Evolutionary conservation across 1,140 invertebrate species (phyloP).

Genomic region (Ceratosolen solmsi): DNA sequence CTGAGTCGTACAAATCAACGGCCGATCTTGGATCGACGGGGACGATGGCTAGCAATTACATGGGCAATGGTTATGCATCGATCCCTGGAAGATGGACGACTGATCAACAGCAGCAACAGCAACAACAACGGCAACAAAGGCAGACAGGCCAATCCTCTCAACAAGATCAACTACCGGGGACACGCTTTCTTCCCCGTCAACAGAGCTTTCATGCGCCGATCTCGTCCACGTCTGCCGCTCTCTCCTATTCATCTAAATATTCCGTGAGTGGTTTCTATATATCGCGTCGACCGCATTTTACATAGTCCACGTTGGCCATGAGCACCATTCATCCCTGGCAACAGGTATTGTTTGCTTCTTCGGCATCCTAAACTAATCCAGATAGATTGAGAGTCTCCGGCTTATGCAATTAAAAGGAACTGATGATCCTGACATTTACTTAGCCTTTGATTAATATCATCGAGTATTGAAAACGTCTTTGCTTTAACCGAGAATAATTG

Average conservation of each 20-base stretch:
- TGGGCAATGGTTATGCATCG: not conserved
- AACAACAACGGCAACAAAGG: constrained; percentile 24
- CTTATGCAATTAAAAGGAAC: too few relatives aligned
- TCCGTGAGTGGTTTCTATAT: constrained; percentile 9
- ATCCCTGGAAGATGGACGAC: constrained; percentile 14
- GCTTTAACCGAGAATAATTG: too few relatives aligned
- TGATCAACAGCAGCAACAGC: constrained; percentile 3
- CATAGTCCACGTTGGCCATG: not conserved
- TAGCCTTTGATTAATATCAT: too few relatives aligned
- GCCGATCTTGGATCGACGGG: not conserved
- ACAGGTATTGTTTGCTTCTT: too few relatives aligned
- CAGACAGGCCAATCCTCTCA: not conserved
- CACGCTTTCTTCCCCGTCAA: not conserved
- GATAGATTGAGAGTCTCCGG: too few relatives aligned
- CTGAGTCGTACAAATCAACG: not conserved
- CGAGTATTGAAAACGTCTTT: too few relatives aligned
- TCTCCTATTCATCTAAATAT: constrained; percentile 36
- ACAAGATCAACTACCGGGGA: not conserved
- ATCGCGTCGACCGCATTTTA: not conserved
- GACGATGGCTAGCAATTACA: not conserved
- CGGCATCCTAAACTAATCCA: too few relatives aligned
- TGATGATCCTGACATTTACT: too few relatives aligned
- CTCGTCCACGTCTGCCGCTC: not conserved
- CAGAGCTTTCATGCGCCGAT: constrained; percentile 17
- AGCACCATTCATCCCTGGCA: too few relatives aligned